A percentile compares a stretch with the other conserved stretches of the same genome.
These are phyloP conservation scores for Frieseomelitta varia DNA, from an alignment of 1,140 invertebrate species.

Conservation along the genomic window DNA sequence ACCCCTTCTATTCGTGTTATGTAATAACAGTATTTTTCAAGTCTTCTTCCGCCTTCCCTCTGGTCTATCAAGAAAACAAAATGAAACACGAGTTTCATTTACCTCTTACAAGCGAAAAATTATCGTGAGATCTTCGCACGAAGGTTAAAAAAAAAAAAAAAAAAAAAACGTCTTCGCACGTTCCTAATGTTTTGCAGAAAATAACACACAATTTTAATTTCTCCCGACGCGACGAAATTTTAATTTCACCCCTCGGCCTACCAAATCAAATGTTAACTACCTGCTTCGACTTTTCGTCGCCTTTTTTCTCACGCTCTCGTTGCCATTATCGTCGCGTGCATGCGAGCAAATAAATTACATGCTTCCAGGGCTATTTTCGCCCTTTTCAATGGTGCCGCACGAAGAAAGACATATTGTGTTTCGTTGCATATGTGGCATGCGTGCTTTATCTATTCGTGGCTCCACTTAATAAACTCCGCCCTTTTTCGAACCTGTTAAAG, in stretches of 20 bases:
- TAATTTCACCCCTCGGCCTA: neutral
- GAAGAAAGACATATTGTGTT: neutral
- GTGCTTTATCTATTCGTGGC: slow-evolving; percentile 37
- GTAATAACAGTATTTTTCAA: neutral
- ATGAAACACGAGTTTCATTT: neutral
- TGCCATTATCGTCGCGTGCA: slow-evolving; percentile 2
- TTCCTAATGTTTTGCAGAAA: neutral
- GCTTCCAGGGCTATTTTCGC: slow-evolving; percentile 7
- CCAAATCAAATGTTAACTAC: neutral
- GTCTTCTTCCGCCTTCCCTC: neutral
- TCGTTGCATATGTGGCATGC: neutral
- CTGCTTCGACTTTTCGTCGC: neutral
- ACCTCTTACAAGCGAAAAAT: neutral
- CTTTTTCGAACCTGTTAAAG: neutral
- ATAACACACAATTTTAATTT: no score
- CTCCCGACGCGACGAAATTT: neutral
- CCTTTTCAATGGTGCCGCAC: neutral
- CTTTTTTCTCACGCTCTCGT: neutral
- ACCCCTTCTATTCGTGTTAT: neutral
- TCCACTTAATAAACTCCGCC: slow-evolving; percentile 38
- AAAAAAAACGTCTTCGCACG: neutral
- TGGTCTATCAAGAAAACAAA: neutral
- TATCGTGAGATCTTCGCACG: neutral
- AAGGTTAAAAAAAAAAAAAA: neutral
- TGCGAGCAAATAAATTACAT: slow-evolving; percentile 28